phyloP scores from a whole-genome alignment of 2,113 vertebrate species.

The Campylomormyrus numenius region DNA sequence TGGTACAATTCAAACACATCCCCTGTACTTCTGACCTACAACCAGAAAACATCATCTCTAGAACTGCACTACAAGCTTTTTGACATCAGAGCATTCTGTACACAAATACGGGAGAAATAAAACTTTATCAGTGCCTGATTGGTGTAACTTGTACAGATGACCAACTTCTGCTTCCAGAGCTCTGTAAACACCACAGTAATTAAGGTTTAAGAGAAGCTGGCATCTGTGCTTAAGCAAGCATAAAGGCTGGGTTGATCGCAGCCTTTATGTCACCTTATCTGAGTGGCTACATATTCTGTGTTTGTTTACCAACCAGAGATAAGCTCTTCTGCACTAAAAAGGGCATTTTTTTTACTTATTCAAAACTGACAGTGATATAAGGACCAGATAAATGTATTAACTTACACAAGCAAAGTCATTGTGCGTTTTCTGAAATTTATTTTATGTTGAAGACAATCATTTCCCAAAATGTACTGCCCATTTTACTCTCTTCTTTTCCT shows the following conservation, averaged over 20 bases:
- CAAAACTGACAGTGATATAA: not conserved
- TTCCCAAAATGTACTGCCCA: not conserved
- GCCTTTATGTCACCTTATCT: not conserved
- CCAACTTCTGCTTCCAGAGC: not conserved
- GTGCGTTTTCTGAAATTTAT: not conserved
- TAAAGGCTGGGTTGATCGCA: not conserved
- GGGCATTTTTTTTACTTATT: not conserved
- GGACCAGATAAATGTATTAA: not conserved
- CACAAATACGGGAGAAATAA: not conserved
- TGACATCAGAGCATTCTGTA: not conserved
- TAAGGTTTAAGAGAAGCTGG: not conserved
- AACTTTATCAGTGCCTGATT: not conserved
- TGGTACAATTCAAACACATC: not conserved
- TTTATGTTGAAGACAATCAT: not conserved
- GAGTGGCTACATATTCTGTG: not conserved
- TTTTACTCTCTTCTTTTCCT: not conserved
- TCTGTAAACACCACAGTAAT: conserved; percentile 6
- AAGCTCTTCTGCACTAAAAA: not conserved
- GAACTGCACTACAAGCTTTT: not conserved
- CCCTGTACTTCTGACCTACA: not conserved
- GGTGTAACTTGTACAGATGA: not conserved
- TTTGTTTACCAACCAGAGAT: not conserved
- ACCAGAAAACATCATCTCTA: not conserved
- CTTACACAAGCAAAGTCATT: not conserved
- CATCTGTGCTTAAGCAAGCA: conserved; percentile 1